Percentiles rank a stretch among this genome's conserved stretches.
phyloP scores from a whole-genome alignment of 2,888 invertebrate genomes.

The Hypercompe scribonia region DNA sequence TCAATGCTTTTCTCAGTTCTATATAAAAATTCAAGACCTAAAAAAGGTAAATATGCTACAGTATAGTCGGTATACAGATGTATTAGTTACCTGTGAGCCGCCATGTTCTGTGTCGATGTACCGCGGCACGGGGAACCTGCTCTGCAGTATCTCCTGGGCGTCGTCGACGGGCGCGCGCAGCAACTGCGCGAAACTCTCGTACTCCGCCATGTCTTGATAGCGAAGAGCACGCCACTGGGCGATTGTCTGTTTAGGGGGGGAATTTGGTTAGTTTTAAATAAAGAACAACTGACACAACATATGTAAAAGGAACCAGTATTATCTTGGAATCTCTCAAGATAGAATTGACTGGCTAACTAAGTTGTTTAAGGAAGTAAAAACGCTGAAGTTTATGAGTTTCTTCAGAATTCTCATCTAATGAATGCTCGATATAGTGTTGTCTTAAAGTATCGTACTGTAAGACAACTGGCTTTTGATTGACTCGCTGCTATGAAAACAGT shows the following conservation, averaged over 20 bases:
- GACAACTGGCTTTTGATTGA: too few relatives aligned
- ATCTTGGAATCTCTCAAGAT: too few relatives aligned
- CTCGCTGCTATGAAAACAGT: too few relatives aligned
- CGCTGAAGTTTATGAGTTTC: too few relatives aligned
- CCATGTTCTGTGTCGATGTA: slow-evolving; percentile 99
- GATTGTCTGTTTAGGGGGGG: slow-evolving; percentile 91
- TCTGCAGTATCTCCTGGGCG: slow-evolving; percentile 98
- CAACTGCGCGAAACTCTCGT: slow-evolving; percentile 98
- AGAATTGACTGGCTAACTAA: too few relatives aligned
- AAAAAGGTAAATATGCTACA: background rate
- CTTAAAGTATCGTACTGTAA: too few relatives aligned
- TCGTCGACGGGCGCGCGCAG: slow-evolving; percentile 98
- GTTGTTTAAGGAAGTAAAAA: too few relatives aligned
- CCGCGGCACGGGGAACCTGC: slow-evolving; percentile 98
- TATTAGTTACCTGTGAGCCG: slow-evolving; percentile 92
- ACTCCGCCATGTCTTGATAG: slow-evolving; percentile 98
- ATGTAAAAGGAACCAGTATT: too few relatives aligned
- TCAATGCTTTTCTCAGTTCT: background rate
- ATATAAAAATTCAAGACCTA: too few relatives aligned
- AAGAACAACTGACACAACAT: too few relatives aligned
- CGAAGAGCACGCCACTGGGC: slow-evolving; percentile 98
- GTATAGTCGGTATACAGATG: background rate
- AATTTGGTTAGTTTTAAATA: background rate
- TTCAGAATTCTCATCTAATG: too few relatives aligned
- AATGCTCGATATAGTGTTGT: too few relatives aligned